Base-by-base conservation (phyloP, 2,113 vertebrate genomes). In the Cyprinodon tularosa region DNA sequence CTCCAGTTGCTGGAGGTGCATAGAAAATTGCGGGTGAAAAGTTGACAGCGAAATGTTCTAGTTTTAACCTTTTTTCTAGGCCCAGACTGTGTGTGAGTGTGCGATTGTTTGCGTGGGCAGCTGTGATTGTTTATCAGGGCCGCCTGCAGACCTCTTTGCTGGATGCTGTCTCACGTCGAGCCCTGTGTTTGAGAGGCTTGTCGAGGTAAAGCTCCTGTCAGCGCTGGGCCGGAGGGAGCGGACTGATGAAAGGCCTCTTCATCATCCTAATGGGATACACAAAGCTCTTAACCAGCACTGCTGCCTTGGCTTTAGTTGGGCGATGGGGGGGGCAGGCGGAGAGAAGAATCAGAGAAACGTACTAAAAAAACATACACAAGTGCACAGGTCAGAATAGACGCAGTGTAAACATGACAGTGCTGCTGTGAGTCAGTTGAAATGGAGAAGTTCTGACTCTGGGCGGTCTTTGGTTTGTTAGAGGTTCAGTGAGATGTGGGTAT, bases 251-350 rank as follows among this genome's bases (percentile, higher is more conserved):
- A 94, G 89, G 84, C 88, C 90, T 93, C 92, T 94, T 94, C 93
- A 94, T 95, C 93, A 93, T 94, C 91, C 89, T 94, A 94, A 94
- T 93, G 91, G 86, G 91, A 92, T 90, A 91, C 90, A 92, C 91
- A 94, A 90, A 93, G 89, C 92, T 92, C 91, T 93, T 93, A 92
- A 91, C 89, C 88, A 90, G 86, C 83, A 82, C 66, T 73, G 88
- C 89, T 89, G 86, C 90, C 90, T 84, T 85, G 88, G 76, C 87
- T 84, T 90, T 62, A 13, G 81, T 78, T 82, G 78, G 86, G 72
- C 72, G 83, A 89, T 83, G 79, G 75, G 14, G 12, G 64, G 39
- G 71, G 68, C 0, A 11, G 80, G 76, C 82, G 84, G 85, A 87
- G 82, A 71, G 76, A 62, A 44, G 74, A 61, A 57, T 60, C 78